phyloP scores from a whole-genome alignment of 1,140 invertebrate genomes.

The Drosophila tsacasi region DNA sequence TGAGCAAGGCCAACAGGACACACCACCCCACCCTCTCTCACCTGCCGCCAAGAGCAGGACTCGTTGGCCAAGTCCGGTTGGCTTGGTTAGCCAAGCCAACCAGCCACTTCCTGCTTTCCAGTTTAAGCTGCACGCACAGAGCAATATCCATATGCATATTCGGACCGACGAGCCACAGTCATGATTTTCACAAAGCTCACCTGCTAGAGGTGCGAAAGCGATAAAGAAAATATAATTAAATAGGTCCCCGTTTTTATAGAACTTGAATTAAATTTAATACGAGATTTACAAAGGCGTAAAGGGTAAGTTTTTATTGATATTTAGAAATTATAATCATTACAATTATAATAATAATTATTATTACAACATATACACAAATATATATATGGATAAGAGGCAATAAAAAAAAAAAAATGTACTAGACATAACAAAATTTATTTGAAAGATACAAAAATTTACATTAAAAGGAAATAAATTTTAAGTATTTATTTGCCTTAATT shows the following conservation, averaged over 20 bases:
- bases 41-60: constrained; percentile 14
- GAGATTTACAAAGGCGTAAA: neutral
- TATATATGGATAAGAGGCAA: too few relatives aligned
- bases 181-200: constrained; percentile 35
- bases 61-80: constrained; percentile 22
- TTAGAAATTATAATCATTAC: neutral
- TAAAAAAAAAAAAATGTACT: too few relatives aligned
- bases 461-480: too few relatives aligned
- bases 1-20: constrained; percentile 58
- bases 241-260: neutral
- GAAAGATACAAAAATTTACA: too few relatives aligned
- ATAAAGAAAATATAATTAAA: neutral
- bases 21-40: neutral
- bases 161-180: neutral
- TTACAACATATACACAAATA: too few relatives aligned
- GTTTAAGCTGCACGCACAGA: constrained; percentile 67
- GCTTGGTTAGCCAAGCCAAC: constrained; percentile 81
- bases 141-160: constrained; percentile 42
- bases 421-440: too few relatives aligned
- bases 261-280: neutral
- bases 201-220: constrained; percentile 42
- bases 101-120: constrained; percentile 79
- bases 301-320: neutral
- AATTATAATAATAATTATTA: too few relatives aligned
- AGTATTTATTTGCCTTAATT: too few relatives aligned